Base-by-base conservation (phyloP, 2,888 invertebrate species). In the Melinopterus prodromus region DNA sequence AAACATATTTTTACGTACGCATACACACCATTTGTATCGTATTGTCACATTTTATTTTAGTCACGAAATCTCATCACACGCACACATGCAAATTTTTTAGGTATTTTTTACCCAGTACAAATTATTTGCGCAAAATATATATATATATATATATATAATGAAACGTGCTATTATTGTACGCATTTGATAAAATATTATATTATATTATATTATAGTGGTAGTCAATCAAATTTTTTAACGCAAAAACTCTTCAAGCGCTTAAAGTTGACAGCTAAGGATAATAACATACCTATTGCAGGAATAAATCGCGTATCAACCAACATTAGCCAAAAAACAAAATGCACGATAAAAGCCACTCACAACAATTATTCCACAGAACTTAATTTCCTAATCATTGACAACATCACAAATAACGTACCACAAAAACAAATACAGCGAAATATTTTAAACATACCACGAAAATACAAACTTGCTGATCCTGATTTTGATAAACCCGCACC, bases 391-490 rank as follows among this genome's bases (percentile, higher is more conserved):
- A 7, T 77, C 12, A 16, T 77, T n/a, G 36, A 71, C 7, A 72
- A 36, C 4, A 79, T 77, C 15, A 77, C 72, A 2, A 72, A 69
- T 16, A n/a, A 69, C 6, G 15, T 79, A 16, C 72, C 79, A 15
- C 6, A n/a, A 5, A 72, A 35, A 36, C 38, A 9, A 72, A 70
- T 77, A n/a, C 35, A 15, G 2, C 26, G 7, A 16, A 6, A 6
- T 12, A 26, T 6, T 36, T n/a, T 79, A 3, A 26, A 81, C 4
- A 75, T 81, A 16, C 81, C 81, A 6, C 15, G 16, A 38, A 78
- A 79, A 35, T 12, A 76, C 15, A 69, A 76, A 69, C 69, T 81
- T n/a, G 78, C 79, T 14, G 78, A 79, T 76, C 79, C 79, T 6
- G n/a, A 71, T 12, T 81, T 79, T 38, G 37, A 76, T 12, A 16